A percentile compares a stretch with the other conserved stretches of the same genome.
Evolutionary conservation across 2,113 vertebrate species (phyloP).

Genomic region (Danionella cerebrum): DNA sequence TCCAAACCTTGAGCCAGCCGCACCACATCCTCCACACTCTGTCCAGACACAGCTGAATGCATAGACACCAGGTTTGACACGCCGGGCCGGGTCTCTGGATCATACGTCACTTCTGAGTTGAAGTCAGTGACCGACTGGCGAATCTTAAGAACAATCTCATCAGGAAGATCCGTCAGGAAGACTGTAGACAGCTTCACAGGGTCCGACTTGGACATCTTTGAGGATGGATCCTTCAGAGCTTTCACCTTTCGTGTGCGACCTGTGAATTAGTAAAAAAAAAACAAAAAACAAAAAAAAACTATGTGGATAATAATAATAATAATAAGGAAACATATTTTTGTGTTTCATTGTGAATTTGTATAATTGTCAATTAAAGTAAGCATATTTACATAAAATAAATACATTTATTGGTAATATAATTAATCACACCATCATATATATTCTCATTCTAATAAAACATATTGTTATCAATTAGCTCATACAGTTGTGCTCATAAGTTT

Average conservation of each 20-base stretch:
- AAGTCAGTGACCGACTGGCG: conserved; percentile 90
- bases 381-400: too few species aligned
- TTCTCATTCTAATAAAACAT: too few species aligned
- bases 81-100: conserved; percentile 71
- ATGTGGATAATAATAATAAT: too few species aligned
- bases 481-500: too few species aligned
- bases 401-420: too few species aligned
- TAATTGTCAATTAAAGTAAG: too few species aligned
- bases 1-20: conserved; percentile 64
- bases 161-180: conserved; percentile 76
- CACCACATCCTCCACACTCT: conserved; percentile 70
- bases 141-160: conserved; percentile 80
- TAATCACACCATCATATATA: too few species aligned
- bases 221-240: conserved; percentile 81
- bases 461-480: too few species aligned
- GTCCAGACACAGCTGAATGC: conserved; percentile 68
- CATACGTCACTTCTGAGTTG: conserved; percentile 85
- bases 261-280: conserved; percentile 38
- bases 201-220: conserved; percentile 97
- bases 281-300: background rate
- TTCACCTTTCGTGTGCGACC: conserved; percentile 80
- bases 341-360: too few species aligned
- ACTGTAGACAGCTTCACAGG: conserved; percentile 76
- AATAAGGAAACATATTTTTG: too few species aligned
- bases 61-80: conserved; percentile 88